These are phyloP conservation scores for Ceratitis capitata DNA, from an alignment of 1,140 invertebrate species.

Conservation along the genomic window DNA sequence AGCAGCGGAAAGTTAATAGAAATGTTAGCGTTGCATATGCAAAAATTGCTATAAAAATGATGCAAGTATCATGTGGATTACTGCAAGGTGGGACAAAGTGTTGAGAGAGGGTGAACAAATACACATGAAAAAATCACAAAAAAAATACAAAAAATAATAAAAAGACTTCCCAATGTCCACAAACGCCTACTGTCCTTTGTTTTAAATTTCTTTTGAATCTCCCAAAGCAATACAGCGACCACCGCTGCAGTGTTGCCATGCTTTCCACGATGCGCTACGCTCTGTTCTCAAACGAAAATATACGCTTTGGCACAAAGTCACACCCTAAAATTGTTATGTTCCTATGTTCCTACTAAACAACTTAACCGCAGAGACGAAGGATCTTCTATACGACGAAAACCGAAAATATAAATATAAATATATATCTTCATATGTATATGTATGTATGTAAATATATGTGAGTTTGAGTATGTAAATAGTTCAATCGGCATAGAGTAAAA, in stretches of 20 bases:
- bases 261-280: neutral
- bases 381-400: neutral
- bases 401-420: neutral
- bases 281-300: neutral
- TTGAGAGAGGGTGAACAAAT: neutral
- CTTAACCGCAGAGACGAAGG: neutral
- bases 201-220: neutral
- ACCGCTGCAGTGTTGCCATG: neutral
- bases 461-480: neutral
- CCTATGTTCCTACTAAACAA: neutral
- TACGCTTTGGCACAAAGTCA: conserved; percentile 31
- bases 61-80: conserved; percentile 1
- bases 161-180: conserved; percentile 17
- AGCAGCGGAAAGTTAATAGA: conserved; percentile 46
- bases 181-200: conserved; percentile 42
- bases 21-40: conserved; percentile 49
- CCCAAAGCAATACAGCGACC: neutral
- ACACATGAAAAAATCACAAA: too few species aligned
- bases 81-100: neutral
- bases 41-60: neutral
- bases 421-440: neutral
- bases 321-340: conserved; percentile 36
- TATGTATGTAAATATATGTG: neutral
- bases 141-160: neutral
- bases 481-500: neutral